These are phyloP conservation scores for Resseliella maxima DNA, from an alignment of 2,888 invertebrate genomes.

Conservation along the genomic window DNA sequence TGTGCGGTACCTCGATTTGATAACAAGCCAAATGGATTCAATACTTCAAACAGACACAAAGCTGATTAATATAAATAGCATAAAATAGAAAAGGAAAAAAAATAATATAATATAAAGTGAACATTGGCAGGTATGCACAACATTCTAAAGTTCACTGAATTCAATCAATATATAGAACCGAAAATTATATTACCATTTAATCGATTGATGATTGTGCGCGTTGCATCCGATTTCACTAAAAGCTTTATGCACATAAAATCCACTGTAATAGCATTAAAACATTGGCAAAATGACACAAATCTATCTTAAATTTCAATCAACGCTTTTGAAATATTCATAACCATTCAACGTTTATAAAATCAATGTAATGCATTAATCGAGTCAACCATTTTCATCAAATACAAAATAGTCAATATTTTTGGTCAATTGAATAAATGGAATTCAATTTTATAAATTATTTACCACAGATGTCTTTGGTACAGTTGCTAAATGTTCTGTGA, in stretches of 20 bases:
- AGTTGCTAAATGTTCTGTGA: neutral
- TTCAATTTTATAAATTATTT: neutral
- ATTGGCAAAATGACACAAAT: conserved; percentile 19
- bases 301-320: conserved; percentile 48
- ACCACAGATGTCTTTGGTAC: too few species aligned
- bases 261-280: neutral
- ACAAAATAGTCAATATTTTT: neutral
- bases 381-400: neutral
- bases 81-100: neutral
- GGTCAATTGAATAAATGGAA: conserved; percentile 30
- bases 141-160: neutral
- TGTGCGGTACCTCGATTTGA: neutral
- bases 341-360: neutral
- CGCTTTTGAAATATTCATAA: conserved; percentile 31
- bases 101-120: too few species aligned
- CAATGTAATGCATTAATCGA: neutral
- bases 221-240: neutral
- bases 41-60: conserved; percentile 10
- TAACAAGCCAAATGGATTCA: neutral
- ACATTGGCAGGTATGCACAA: conserved; percentile 4
- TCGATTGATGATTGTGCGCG: neutral
- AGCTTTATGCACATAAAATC: conserved; percentile 36
- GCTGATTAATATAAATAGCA: neutral
- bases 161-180: neutral
- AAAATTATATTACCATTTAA: conserved; percentile 15